Conservation (phyloP, 1,140 invertebrate species). For the Branchinecta lynchi region DNA sequence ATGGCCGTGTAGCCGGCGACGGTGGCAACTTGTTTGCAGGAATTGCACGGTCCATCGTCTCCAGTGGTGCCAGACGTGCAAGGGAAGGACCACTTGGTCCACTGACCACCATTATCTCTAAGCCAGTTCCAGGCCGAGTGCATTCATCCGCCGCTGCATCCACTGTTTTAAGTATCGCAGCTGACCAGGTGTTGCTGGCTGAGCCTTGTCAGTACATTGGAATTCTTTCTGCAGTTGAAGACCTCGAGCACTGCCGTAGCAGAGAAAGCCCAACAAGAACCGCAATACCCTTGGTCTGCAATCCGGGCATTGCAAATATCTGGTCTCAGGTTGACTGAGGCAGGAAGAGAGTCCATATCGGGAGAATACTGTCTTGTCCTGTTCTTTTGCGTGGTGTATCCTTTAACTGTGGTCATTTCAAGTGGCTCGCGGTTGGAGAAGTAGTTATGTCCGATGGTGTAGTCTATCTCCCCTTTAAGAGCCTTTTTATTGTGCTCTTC, state of each 20-base stretch:
- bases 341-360: not conserved
- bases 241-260: slow-evolving; percentile 24
- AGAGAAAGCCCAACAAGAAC: slow-evolving; percentile 33
- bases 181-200: slow-evolving; percentile 46
- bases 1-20: slow-evolving; percentile 8
- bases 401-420: not conserved
- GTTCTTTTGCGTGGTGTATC: not conserved
- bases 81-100: not conserved
- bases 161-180: slow-evolving; percentile 42
- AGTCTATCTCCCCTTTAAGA: not conserved
- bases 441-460: slow-evolving; percentile 10
- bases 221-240: slow-evolving; percentile 20
- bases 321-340: slow-evolving; percentile 13
- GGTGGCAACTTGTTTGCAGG: not conserved
- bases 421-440: slow-evolving; percentile 7
- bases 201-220: slow-evolving; percentile 18
- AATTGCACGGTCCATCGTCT: not conserved
- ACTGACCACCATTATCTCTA: not conserved
- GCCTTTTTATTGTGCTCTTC: slow-evolving; percentile 10
- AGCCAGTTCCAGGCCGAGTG: not conserved
- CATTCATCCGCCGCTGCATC: slow-evolving; percentile 54
- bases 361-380: not conserved
- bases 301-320: slow-evolving; percentile 17
- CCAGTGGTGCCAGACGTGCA: not conserved
- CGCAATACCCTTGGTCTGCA: slow-evolving; percentile 27